Conservation (phyloP, 2,113 vertebrate species). For the Camelus dromedarius region DNA sequence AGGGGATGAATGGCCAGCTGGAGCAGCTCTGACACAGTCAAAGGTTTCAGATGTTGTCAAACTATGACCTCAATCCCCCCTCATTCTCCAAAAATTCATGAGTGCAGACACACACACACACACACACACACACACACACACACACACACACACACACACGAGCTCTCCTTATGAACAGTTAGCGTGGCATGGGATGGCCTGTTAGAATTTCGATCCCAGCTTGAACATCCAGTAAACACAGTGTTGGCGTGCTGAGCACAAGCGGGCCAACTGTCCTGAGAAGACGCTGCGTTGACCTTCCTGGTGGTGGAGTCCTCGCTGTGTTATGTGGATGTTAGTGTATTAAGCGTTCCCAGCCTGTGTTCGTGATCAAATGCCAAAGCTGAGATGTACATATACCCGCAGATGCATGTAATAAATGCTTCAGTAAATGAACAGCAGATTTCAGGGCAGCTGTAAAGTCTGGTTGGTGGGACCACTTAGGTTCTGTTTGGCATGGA, state of each 20-base stretch:
- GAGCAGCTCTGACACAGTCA: constrained; percentile 81
- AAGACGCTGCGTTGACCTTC: background rate
- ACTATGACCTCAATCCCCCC: constrained; percentile 41
- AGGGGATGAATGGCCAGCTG: constrained; percentile 67
- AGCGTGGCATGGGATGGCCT: constrained; percentile 42
- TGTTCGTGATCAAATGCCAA: constrained; percentile 59
- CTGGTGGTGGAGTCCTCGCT: constrained; percentile 16
- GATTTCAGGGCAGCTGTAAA: constrained; percentile 35
- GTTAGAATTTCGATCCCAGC: constrained; percentile 45
- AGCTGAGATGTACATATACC: constrained; percentile 49
- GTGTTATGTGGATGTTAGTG: constrained; percentile 66
- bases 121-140: background rate
- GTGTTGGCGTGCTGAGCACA: background rate
- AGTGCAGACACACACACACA: background rate
- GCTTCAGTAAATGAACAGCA: constrained; percentile 63
- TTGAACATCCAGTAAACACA: constrained; percentile 58
- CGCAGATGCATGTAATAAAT: constrained; percentile 71
- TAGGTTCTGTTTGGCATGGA: background rate
- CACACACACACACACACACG: background rate
- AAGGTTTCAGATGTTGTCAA: constrained; percentile 70
- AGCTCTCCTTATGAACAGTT: constrained; percentile 52
- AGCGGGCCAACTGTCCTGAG: constrained; percentile 4
- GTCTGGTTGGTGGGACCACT: background rate
- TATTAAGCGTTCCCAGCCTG: constrained; percentile 65
- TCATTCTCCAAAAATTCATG: background rate